A percentile compares a stretch with the other conserved stretches of the same genome.
These are phyloP conservation scores for Andrena minutula DNA, from an alignment of 2,888 invertebrate species.

Conservation along the genomic window DNA sequence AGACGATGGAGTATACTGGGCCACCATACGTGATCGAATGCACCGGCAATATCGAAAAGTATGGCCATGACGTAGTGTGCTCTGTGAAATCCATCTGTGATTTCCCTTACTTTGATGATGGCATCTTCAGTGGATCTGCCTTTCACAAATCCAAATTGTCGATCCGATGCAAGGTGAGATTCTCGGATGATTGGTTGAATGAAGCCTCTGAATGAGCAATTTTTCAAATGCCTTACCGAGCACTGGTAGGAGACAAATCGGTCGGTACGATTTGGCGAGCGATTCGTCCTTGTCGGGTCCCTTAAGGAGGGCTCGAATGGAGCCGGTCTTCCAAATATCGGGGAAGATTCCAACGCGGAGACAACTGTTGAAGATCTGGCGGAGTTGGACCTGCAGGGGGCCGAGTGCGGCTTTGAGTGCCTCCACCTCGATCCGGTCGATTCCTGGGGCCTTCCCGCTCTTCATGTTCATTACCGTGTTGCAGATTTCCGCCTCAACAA, in stretches of 20 bases:
- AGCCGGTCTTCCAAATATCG: not conserved
- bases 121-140: not conserved
- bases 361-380: not conserved
- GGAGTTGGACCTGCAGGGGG: not conserved
- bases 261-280: not conserved
- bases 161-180: not conserved
- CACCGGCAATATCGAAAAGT: not conserved
- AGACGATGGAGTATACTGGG: not conserved
- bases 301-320: not conserved
- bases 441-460: constrained; percentile 15
- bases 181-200: not conserved
- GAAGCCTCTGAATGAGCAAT: not conserved
- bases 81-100: not conserved
- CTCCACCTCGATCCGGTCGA: constrained; percentile 11
- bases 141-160: not conserved
- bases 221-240: not conserved
- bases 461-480: not conserved
- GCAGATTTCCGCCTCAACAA: not conserved
- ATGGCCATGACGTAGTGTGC: constrained; percentile 11
- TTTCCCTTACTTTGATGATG: not conserved
- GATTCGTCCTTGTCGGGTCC: not conserved
- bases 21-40: constrained; percentile 33
- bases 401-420: not conserved
- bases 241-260: not conserved
- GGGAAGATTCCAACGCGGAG: too few relatives aligned